A percentile compares a stretch with the other conserved stretches of the same genome.
Conservation (phyloP, 2,888 invertebrate species). For the Leptinotarsa peninsularis region DNA sequence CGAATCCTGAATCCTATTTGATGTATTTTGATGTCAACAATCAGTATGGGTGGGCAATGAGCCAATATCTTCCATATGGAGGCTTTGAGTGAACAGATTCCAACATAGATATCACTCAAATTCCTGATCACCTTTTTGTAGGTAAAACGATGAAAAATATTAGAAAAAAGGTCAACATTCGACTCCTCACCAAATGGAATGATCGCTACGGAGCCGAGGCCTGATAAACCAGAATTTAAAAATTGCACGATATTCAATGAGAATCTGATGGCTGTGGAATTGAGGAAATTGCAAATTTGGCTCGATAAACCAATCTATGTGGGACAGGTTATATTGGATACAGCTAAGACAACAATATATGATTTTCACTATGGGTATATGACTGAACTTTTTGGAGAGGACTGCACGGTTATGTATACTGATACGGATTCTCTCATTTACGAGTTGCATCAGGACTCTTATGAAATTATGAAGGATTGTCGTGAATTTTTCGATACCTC, state of each 20-base stretch:
- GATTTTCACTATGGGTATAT: neutral
- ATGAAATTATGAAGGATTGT: slow-evolving; percentile 19
- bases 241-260: neutral
- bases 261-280: slow-evolving; percentile 5
- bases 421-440: no score
- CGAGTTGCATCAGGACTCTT: neutral
- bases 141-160: slow-evolving; percentile 29
- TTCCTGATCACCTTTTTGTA: no score
- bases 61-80: no score
- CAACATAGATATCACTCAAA: no score
- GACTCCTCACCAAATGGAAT: slow-evolving; percentile 24
- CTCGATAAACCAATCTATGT: slow-evolving; percentile 46
- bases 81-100: no score
- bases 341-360: no score
- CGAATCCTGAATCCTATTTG: no score
- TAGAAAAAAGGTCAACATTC: slow-evolving; percentile 17
- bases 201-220: slow-evolving; percentile 22
- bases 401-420: neutral
- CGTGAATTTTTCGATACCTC: neutral
- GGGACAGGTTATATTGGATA: slow-evolving; percentile 30
- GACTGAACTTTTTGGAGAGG: neutral
- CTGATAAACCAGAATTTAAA: slow-evolving; percentile 39
- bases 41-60: no score
- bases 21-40: no score
- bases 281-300: neutral